Evolutionary conservation across 2,888 invertebrate genomes (phyloP).

Genomic region (Sylvicola cinctus): DNA sequence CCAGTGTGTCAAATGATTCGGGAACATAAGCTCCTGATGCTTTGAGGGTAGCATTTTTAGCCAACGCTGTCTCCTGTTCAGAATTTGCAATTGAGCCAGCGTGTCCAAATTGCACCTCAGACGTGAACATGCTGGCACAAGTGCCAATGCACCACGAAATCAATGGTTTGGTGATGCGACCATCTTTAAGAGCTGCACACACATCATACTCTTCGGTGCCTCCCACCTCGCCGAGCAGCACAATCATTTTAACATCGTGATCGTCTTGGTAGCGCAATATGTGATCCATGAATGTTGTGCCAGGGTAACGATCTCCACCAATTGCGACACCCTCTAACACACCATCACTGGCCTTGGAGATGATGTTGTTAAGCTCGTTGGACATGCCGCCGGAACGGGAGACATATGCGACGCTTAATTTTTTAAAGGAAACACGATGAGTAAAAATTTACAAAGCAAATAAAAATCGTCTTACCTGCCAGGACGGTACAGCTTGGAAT

Average conservation of each 20-base stretch:
- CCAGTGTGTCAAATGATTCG: slow-evolving; percentile 73
- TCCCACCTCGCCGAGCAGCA: slow-evolving; percentile 94
- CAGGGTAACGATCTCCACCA: slow-evolving; percentile 94
- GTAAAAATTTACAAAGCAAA: slow-evolving; percentile 2
- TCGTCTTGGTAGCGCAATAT: slow-evolving; percentile 67
- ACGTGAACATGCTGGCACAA: slow-evolving; percentile 67
- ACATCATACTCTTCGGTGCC: slow-evolving; percentile 97
- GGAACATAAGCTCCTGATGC: slow-evolving; percentile 82
- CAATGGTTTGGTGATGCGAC: slow-evolving; percentile 75
- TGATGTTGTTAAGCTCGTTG: slow-evolving; percentile 95
- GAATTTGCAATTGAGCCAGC: slow-evolving; percentile 97
- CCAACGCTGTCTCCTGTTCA: slow-evolving; percentile 75
- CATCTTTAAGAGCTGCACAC: slow-evolving; percentile 62
- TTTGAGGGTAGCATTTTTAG: slow-evolving; percentile 72
- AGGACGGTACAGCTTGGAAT: slow-evolving; percentile 89
- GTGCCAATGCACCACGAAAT: slow-evolving; percentile 99
- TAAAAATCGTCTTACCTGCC: slow-evolving; percentile 37
- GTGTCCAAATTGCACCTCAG: slow-evolving; percentile 95
- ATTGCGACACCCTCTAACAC: slow-evolving; percentile 97
- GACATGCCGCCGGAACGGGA: slow-evolving; percentile 99
- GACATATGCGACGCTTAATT: slow-evolving; percentile 96
- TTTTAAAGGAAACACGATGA: slow-evolving; percentile 12
- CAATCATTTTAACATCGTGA: slow-evolving; percentile 79
- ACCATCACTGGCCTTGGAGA: slow-evolving; percentile 91
- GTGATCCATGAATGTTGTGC: slow-evolving; percentile 96